Evolutionary conservation across 2,888 invertebrate species (phyloP).

Genomic region (Serripes groenlandicus): DNA sequence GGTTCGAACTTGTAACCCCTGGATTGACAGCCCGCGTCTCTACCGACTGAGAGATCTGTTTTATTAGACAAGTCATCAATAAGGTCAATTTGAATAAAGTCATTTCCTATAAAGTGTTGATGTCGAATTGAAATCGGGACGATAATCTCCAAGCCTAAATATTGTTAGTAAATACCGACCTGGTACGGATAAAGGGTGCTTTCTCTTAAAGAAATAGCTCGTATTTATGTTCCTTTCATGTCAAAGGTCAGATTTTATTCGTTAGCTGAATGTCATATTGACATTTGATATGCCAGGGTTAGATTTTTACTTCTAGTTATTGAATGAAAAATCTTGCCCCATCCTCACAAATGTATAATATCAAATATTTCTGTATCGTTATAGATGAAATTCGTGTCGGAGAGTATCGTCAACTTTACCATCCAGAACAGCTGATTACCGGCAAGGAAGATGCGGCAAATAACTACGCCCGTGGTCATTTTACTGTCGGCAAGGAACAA

Average conservation of each 20-base stretch:
- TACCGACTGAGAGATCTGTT: no score
- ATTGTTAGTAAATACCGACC: no score
- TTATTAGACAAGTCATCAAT: no score
- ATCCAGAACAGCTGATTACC: slow-evolving; percentile 52
- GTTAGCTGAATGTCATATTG: not conserved
- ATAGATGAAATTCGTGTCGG: slow-evolving; percentile 49
- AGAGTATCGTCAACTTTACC: slow-evolving; percentile 48
- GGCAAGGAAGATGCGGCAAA: slow-evolving; percentile 58
- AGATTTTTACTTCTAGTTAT: not conserved
- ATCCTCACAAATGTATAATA: not conserved
- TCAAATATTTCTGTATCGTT: not conserved
- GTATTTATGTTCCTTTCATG: not conserved
- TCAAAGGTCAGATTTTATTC: not conserved
- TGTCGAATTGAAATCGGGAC: no score
- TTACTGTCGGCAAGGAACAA: slow-evolving; percentile 49
- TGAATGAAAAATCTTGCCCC: not conserved
- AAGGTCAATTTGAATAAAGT: no score
- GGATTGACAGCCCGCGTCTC: no score
- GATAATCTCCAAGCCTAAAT: no score
- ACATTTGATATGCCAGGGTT: not conserved
- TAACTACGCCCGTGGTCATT: slow-evolving; percentile 54
- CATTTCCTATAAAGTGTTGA: no score
- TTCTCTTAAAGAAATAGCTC: not conserved
- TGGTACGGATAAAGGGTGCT: no score
- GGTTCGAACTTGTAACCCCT: no score